Base-by-base conservation (phyloP, 2,797 vertebrate genomes). In the Thripadectes ignobilis region DNA sequence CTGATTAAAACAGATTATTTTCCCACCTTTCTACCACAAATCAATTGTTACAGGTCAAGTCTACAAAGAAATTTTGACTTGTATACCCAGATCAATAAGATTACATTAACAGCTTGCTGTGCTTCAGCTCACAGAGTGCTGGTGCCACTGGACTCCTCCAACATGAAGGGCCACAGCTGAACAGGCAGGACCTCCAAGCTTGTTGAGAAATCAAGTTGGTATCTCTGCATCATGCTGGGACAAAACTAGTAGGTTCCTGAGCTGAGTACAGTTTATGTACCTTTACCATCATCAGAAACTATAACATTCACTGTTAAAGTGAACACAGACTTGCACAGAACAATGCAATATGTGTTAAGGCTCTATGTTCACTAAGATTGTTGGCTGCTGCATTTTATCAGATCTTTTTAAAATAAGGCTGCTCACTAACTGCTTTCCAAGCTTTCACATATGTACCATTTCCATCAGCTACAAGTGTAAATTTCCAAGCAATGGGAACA, bases 401-500 rank as follows among this genome's bases (percentile, higher is more conserved):
- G 39, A 39, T 92, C 86, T 72, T 79, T 69, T 78, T 59, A 72
- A 91, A 93, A 75, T 26, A 69, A 92, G 68, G 72, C 51, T 96
- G 89, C 72, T 93, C 85, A 78, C 43, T 84, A 85, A 6, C 46
- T 13, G 82, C 92, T 94, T 89, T 88, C 82, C 87, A 95, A 94
- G 76, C 63, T 75, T 63, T 83, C 85, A 59, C 73, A 85, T 85
- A 88, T 59, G 66, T 36, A 88, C 59, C 46, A 12, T 66, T 84
- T 87, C 66, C 77, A 93, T 67, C 91, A 92, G 78, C 69, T 91
- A 75, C 62, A 74, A 95, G 73, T 75, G 69, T 32, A 92, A 88
- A 92, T 93, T 89, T 92, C 65, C 78, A 96, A 94, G 92, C 89
- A 95, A 91, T 41, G 32, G 69, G 69, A 93, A 89, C 72, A 68